Conservation (phyloP, 2,888 invertebrate species). For the Balanococcus diminutus region DNA sequence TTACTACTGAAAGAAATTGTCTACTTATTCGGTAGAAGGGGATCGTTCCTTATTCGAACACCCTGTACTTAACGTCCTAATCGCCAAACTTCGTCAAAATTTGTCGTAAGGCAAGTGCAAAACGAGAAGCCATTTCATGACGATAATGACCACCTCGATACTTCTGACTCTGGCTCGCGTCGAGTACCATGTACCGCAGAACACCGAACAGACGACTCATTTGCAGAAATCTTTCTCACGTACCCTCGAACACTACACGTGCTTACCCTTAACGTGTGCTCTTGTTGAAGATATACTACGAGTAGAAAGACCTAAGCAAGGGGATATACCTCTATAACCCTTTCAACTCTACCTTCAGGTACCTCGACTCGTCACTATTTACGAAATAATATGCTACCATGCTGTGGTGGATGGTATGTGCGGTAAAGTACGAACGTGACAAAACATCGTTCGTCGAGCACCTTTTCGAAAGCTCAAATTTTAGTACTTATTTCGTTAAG, state of each 20-base stretch:
- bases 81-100: no score
- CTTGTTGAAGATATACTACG: background rate
- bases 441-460: background rate
- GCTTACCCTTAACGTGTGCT: background rate
- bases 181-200: no score
- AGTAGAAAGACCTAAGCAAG: background rate
- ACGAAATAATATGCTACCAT: background rate
- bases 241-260: background rate
- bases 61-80: no score
- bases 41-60: no score
- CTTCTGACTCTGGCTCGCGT: no score
- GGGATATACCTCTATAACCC: no score
- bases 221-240: background rate
- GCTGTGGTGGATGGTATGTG: background rate
- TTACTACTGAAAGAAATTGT: no score
- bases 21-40: no score
- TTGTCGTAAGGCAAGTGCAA: no score
- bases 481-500: background rate
- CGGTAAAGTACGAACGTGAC: background rate
- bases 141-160: no score
- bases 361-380: background rate
- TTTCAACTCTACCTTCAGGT: background rate
- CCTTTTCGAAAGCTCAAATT: background rate
- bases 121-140: no score
- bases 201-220: background rate